A percentile compares a stretch with the other conserved stretches of the same genome.
These are phyloP conservation scores for Trachelus stipa DNA, from an alignment of 2,888 invertebrate species.

Conservation along the genomic window DNA sequence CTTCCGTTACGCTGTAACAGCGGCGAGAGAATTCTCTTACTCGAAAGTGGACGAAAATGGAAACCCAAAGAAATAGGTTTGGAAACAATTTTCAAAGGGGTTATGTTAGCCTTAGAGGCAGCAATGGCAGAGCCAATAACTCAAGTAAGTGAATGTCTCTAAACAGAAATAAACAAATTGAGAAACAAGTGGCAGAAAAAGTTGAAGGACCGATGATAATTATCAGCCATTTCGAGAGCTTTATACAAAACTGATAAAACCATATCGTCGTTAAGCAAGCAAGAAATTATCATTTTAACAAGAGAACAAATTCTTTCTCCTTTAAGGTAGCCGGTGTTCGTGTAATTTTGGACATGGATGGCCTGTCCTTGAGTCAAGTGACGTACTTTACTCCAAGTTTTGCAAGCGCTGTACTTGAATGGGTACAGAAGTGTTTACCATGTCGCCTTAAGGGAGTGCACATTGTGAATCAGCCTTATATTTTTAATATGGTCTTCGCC, in stretches of 20 bases:
- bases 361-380: conserved; percentile 78
- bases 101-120: conserved; percentile 78
- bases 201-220: background rate
- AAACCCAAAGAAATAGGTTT: conserved; percentile 77
- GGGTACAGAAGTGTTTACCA: conserved; percentile 86
- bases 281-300: background rate
- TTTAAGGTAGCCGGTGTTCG: conserved; percentile 75
- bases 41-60: conserved; percentile 82
- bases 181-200: background rate
- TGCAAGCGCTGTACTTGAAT: conserved; percentile 78
- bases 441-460: conserved; percentile 87
- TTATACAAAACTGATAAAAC: background rate
- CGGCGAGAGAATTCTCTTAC: conserved; percentile 76
- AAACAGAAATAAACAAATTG: background rate
- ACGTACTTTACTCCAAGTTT: conserved; percentile 83
- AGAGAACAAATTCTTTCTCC: background rate
- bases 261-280: background rate
- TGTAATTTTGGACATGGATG: conserved; percentile 82
- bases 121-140: conserved; percentile 84
- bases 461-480: conserved; percentile 86
- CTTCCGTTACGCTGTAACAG: conserved; percentile 76
- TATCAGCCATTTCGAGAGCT: background rate
- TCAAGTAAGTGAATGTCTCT: conserved; percentile 65
- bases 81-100: conserved; percentile 76
- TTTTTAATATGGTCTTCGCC: conserved; percentile 88